Percentiles rank a stretch among this genome's conserved stretches.
phyloP scores from a whole-genome alignment of 2,888 invertebrate genomes.

The Coremacera marginata region DNA sequence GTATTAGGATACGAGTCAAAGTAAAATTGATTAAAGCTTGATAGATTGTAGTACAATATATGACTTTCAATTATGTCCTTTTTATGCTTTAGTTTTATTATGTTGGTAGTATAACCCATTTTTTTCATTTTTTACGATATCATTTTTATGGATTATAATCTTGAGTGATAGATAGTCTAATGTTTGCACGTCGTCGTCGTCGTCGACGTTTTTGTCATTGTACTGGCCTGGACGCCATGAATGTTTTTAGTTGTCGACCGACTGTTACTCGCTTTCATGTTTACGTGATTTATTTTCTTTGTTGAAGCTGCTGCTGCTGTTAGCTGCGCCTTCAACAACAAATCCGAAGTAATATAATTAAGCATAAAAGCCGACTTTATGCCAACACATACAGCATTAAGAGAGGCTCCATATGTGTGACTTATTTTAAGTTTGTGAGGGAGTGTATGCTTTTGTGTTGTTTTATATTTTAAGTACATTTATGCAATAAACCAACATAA shows the following conservation, averaged over 20 bases:
- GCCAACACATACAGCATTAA: background rate
- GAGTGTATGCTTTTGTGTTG: background rate
- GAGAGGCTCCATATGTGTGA: background rate
- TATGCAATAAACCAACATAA: conserved; percentile 20
- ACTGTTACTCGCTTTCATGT: no score
- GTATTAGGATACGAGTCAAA: no score
- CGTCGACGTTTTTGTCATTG: background rate
- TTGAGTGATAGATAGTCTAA: background rate
- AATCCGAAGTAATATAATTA: conserved; percentile 21
- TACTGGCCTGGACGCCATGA: background rate
- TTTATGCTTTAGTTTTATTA: background rate
- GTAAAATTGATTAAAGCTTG: no score
- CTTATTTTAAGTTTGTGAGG: background rate
- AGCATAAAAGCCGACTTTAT: conserved; percentile 19
- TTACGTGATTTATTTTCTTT: background rate
- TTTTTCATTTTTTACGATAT: background rate
- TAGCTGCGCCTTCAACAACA: conserved; percentile 7
- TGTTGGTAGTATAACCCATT: background rate
- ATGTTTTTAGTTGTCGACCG: no score
- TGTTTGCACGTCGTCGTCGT: background rate
- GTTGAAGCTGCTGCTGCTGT: background rate
- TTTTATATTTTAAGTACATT: conserved; percentile 28
- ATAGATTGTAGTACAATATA: no score
- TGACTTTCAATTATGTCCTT: background rate
- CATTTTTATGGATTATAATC: background rate